Evolutionary conservation across 2,797 vertebrate genomes (phyloP), one percentile per base, ranked within the genome.

Genomic region (Eleutherodactylus coqui): DNA sequence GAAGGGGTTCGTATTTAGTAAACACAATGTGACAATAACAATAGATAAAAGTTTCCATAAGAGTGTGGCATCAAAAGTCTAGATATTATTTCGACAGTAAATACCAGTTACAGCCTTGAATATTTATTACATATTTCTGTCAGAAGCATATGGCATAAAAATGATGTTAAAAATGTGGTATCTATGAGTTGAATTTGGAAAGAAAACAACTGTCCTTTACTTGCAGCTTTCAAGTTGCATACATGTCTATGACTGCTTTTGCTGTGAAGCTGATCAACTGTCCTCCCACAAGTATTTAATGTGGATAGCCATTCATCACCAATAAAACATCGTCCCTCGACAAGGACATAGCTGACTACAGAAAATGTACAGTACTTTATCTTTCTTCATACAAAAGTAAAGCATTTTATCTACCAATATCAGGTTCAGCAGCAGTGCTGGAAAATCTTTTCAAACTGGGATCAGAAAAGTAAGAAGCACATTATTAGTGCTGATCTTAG

Each of bases 281-380:
- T 87, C 86, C 86, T 87, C 86, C 86, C 77, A 84, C 75, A 77
- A 87, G 82, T 87, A 77, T 87, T 87, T 84, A 87, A 87, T 87
- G 86, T 80, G 75, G 55, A 84, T 67, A 47, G 69, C 69, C 86
- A 87, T 87, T 87, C 86, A 87, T 87, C 86, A 87, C 82, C 86
- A 87, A 87, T 87, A 87, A 87, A 87, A 87, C 82, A 87, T 84
- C 13, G 82, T 83, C 86, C 82, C 86, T 87, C 75, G 82, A 87
- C 86, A 87, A 87, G 86, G 86, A 84, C 86, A 87, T 84, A 87
- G 86, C 86, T 87, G 86, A 84, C 86, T 87, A 73, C 77, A 80
- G 86, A 84, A 87, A 87, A 84, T 84, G 82, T 84, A 84, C 77
- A 75, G 82, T 84, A 75, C 75, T 87, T 87, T 87, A 87, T 87